Base-by-base conservation (phyloP, 2,888 invertebrate genomes). In the Lumbricus terrestris region DNA sequence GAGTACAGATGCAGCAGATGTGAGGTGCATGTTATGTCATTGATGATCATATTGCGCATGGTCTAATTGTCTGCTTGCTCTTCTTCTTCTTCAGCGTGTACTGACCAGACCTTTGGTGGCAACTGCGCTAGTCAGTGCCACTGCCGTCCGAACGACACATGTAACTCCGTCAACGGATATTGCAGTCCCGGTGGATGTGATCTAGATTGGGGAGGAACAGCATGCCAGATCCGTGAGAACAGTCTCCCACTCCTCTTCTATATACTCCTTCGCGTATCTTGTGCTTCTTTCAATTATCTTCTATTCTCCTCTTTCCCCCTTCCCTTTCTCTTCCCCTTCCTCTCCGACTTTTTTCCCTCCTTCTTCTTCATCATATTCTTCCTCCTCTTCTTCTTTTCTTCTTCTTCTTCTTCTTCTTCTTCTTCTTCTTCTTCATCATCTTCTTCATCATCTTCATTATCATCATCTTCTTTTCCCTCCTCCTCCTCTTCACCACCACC, bases 191-290 rank as follows among this genome's bases (percentile, higher is more conserved):
- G 92, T 15, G 82, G 82, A 16, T 95, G 95, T 92, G 92, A 93
- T 89, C 91, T 92, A 1, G 94, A 94, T 23, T 95, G 93, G 93
- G 92, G 92, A 23, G 93, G 94, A 85, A 90, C 94, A 29, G 93
- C 93, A 33, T 95, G 95, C 91, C 94, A 94, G 90, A 93, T 92
- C 88, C 92, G 95, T 95, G 34, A 91, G 92, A 91, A 34, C 69
- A 82, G 5, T 37, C 38, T 82, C 5, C 29, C 20, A 47, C 54
- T 54, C 3, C 2, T 54, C 13, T 3, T 54, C 23, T n/a, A 11
- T 16, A 11, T 69, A 3, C n/a, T 69, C 6, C n/a, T 0, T 4
- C n/a, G 8, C n/a, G 4, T 69, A 15, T 69, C 13, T n/a, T 1
- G 69, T 69, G 29, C 69, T 29, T 6, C n/a, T n/a, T 69, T 29